A percentile compares a stretch with the other conserved stretches of the same genome.
Evolutionary conservation across 2,797 vertebrate genomes (phyloP).

Genomic region (Emys orbicularis): DNA sequence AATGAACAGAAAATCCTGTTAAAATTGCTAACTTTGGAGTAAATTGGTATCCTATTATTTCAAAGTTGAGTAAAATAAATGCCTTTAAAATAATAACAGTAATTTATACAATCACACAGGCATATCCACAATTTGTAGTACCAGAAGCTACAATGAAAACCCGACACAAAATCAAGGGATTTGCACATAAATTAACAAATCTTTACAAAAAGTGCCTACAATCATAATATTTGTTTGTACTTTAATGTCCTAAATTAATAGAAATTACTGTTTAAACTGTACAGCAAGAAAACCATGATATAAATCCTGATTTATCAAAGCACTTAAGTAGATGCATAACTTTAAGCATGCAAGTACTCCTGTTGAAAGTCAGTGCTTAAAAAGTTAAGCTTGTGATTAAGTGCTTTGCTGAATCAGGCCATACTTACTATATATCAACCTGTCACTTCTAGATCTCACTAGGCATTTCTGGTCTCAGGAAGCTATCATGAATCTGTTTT

Average conservation of each 20-base stretch:
- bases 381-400: not conserved
- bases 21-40: not conserved
- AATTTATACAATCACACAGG: not conserved
- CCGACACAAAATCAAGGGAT: not conserved
- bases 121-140: not conserved
- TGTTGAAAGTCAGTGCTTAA: not conserved
- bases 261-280: not conserved
- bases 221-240: not conserved
- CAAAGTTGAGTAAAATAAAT: not conserved
- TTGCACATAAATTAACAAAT: not conserved
- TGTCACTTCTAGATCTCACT: not conserved
- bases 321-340: not conserved
- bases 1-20: not conserved
- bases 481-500: not conserved
- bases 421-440: not conserved
- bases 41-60: not conserved
- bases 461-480: not conserved
- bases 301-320: not conserved
- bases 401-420: not conserved
- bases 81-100: not conserved
- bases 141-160: not conserved
- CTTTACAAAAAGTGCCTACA: not conserved
- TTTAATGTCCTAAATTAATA: not conserved
- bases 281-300: not conserved
- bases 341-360: not conserved